Evolutionary conservation across 2,797 vertebrate genomes (phyloP).

Genomic region (Xiphophorus birchmanni): DNA sequence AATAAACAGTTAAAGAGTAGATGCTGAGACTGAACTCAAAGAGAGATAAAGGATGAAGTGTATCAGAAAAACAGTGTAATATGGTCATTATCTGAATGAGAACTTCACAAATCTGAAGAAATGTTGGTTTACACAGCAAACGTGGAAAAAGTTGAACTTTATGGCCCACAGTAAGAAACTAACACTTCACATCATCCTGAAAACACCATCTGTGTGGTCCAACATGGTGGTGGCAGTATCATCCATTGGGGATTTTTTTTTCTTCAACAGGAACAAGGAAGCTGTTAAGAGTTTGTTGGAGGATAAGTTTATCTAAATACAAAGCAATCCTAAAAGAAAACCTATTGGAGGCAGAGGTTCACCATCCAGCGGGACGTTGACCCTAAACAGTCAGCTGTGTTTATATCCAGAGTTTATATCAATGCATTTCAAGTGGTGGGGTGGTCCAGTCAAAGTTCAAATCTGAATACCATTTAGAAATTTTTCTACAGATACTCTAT

Average conservation of each 20-base stretch:
- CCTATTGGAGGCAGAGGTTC: neutral
- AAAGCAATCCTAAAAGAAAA: neutral
- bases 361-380: neutral
- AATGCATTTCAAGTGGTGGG: neutral
- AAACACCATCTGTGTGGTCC: neutral
- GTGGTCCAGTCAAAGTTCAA: neutral
- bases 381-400: neutral
- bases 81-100: neutral
- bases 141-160: neutral
- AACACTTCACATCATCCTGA: neutral
- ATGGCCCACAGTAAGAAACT: neutral
- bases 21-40: neutral
- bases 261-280: neutral
- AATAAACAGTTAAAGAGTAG: neutral
- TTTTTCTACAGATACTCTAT: neutral
- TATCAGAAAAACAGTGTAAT: neutral
- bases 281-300: neutral
- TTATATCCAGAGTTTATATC: neutral
- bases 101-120: neutral
- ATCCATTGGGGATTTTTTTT: neutral
- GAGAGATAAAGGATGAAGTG: neutral
- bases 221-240: neutral
- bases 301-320: neutral
- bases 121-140: neutral
- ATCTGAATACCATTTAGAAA: neutral